Evolutionary conservation across 2,113 vertebrate genomes (phyloP).

Genomic region (Oceanites oceanicus): DNA sequence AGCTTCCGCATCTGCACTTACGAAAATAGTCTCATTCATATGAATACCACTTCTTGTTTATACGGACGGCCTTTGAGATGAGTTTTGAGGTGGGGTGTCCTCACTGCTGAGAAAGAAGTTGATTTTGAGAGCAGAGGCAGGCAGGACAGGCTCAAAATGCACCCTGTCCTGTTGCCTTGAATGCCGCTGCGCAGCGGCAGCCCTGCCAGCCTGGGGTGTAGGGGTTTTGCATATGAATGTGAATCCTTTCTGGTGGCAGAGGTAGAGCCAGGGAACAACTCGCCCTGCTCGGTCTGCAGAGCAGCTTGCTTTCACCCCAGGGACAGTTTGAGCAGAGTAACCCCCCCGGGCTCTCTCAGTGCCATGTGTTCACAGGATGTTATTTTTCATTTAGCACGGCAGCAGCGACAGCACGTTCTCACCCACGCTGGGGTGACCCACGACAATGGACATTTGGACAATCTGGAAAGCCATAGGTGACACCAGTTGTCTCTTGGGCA

Average conservation of each 20-base stretch:
- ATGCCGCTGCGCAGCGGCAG: background rate
- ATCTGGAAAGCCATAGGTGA: background rate
- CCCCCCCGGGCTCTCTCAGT: background rate
- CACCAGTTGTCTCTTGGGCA: background rate
- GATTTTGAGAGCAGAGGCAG: background rate
- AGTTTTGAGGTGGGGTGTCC: background rate
- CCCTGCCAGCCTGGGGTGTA: background rate
- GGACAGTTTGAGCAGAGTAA: background rate
- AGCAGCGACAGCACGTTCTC: background rate
- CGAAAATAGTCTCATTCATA: slow-evolving; percentile 54
- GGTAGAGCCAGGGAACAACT: background rate
- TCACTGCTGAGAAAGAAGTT: background rate
- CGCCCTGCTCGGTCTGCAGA: background rate
- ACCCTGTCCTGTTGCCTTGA: background rate
- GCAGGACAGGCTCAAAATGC: background rate
- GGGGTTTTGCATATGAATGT: slow-evolving; percentile 42
- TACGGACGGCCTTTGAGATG: background rate
- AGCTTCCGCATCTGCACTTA: slow-evolving; percentile 64
- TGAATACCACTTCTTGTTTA: background rate
- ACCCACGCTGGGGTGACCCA: background rate
- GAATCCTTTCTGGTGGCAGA: background rate
- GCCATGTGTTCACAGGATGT: background rate
- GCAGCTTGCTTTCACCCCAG: background rate
- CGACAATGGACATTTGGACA: background rate
- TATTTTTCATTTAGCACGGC: background rate